Base-by-base conservation (phyloP, 2,888 invertebrate genomes). In the Ctena decussata region DNA sequence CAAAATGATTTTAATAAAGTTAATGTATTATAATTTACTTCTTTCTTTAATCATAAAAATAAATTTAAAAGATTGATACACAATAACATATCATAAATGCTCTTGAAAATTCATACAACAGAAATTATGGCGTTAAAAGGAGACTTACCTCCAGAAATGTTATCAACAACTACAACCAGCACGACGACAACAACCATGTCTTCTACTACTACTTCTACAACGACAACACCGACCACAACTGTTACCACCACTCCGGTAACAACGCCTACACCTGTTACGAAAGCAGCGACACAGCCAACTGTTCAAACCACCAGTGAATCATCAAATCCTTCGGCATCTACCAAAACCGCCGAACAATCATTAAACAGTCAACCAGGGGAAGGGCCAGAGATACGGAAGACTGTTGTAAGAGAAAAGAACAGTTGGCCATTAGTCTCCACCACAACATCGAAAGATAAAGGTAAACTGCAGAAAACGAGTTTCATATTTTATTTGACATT, bases 51-150 rank as follows among this genome's bases (percentile, higher is more conserved):
- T n/a, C n/a, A n/a, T n/a, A n/a, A n/a, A n/a, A n/a, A n/a, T n/a
- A n/a, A n/a, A n/a, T n/a, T n/a, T n/a, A n/a, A n/a, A n/a, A n/a
- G n/a, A n/a, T n/a, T n/a, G n/a, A n/a, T n/a, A n/a, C n/a, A n/a
- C n/a, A n/a, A n/a, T n/a, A n/a, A n/a, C n/a, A n/a, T n/a, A 21
- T 3, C n/a, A 57, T 57, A 57, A 27, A 65, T 65, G 65, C 30
- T 18, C 18, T 35, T n/a, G 2, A 65, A 65, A 32, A 65, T 65
- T 65, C 32, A 65, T 35, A 32, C 18, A 21, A 65, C 65, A 65
- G 65, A 65, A 21, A 65, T 65, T 30, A 65, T 65, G 65, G 65
- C 65, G 30, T 35, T 65, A 35, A 65, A 65, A 35, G 65, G 65
- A 35, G 65, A 65, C 12, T 35, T 65, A 3, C 65, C 65, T 8